These are phyloP conservation scores for Harpalus rufipes DNA, from an alignment of 2,888 invertebrate species.

Conservation along the genomic window DNA sequence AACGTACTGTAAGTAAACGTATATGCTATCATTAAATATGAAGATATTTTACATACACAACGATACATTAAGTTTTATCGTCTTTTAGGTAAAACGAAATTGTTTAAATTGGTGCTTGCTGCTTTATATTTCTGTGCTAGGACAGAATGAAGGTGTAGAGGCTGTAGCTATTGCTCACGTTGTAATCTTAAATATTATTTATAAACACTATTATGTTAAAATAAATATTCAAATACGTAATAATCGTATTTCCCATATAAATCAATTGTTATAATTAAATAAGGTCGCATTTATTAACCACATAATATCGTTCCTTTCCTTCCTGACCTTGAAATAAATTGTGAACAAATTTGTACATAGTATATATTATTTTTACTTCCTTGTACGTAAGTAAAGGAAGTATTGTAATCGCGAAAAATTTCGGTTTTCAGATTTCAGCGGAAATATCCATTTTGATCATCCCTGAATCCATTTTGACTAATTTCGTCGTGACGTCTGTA, in stretches of 20 bases:
- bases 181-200: conserved; percentile 60
- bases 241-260: conserved; percentile 1
- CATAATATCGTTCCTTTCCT: background rate
- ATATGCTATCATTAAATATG: background rate
- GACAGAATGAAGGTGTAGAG: conserved; percentile 60
- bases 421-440: too few species aligned
- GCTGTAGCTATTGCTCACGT: conserved; percentile 61
- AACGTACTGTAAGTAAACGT: conserved; percentile 38
- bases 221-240: conserved; percentile 48
- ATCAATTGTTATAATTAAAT: background rate
- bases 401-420: too few species aligned
- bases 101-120: conserved; percentile 65
- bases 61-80: conserved; percentile 9
- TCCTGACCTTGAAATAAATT: background rate
- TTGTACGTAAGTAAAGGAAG: too few species aligned
- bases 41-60: conserved; percentile 55
- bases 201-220: conserved; percentile 62
- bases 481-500: too few species aligned
- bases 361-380: too few species aligned
- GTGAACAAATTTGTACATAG: background rate
- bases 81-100: conserved; percentile 33
- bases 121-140: conserved; percentile 58
- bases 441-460: too few species aligned
- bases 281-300: background rate
- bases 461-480: too few species aligned